A percentile compares a stretch with the other conserved stretches of the same genome.
Evolutionary conservation across 2,113 vertebrate species (phyloP).

Genomic region (Crotophaga sulcirostris): DNA sequence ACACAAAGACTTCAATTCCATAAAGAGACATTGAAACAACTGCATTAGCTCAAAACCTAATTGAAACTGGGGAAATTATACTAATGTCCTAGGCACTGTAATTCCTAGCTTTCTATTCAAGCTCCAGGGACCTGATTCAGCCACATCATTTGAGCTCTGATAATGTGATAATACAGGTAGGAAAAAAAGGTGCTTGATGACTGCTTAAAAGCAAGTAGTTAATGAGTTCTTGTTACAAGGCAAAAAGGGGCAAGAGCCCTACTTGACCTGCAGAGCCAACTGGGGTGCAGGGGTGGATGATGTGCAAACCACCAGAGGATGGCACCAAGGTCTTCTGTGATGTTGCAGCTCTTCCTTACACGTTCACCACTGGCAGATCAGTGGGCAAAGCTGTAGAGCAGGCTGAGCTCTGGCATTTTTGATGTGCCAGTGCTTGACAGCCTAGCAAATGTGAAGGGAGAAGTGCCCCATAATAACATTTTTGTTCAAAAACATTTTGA

Average conservation of each 20-base stretch:
- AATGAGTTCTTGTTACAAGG: neutral
- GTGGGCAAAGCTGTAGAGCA: neutral
- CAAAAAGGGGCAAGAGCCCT: neutral
- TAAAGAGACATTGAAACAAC: neutral
- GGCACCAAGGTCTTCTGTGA: no score
- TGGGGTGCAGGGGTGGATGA: no score
- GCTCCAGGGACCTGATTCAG: neutral
- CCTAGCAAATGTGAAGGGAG: neutral
- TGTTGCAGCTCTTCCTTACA: neutral
- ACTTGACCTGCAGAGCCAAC: neutral
- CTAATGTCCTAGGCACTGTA: neutral
- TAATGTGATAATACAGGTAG: neutral
- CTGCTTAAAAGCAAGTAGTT: neutral
- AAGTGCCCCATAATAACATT: neutral
- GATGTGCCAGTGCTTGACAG: neutral
- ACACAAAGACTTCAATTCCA: neutral
- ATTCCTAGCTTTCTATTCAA: neutral
- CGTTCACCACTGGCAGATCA: rapidly evolving
- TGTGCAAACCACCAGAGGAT: rapidly evolving
- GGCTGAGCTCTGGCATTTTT: neutral
- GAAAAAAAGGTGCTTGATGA: neutral
- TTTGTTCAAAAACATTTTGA: neutral
- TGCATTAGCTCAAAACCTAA: neutral
- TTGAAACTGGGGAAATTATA: neutral
- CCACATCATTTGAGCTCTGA: neutral